Percentiles rank a stretch among this genome's conserved stretches.
Evolutionary conservation across 2,113 vertebrate species (phyloP).

Genomic region (Stigmatopora nigra): DNA sequence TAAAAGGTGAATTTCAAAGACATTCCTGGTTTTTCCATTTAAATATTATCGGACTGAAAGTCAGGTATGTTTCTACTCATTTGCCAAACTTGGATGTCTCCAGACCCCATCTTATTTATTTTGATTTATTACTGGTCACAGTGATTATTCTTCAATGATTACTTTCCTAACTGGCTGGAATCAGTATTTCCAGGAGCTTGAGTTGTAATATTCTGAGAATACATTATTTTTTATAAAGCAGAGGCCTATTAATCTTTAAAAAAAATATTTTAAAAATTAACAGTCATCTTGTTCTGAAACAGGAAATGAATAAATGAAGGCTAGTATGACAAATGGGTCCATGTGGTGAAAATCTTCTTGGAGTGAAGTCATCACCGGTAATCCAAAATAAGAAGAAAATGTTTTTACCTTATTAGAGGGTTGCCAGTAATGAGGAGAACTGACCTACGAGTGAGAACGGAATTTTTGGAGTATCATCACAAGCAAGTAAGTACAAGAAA

Average conservation of each 20-base stretch:
- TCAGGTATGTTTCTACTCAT: not conserved
- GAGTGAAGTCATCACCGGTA: not conserved
- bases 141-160: not conserved
- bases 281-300: not conserved
- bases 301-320: not conserved
- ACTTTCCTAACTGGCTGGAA: not conserved
- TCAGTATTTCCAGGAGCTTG: not conserved
- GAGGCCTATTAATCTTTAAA: not conserved
- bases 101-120: not conserved
- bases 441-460: too few species aligned
- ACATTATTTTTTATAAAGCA: not conserved
- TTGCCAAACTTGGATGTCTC: not conserved
- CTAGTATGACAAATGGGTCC: not conserved
- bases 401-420: not conserved
- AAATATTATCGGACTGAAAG: too few species aligned
- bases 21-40: too few species aligned
- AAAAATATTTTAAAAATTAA: not conserved
- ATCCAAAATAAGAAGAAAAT: not conserved
- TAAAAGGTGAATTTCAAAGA: too few species aligned
- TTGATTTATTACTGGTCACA: not conserved
- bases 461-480: too few species aligned
- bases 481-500: too few species aligned
- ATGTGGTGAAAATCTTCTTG: not conserved
- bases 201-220: not conserved
- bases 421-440: not conserved